Evolutionary conservation across 2,888 invertebrate species (phyloP).

Genomic region (Phaonia tiefii): DNA sequence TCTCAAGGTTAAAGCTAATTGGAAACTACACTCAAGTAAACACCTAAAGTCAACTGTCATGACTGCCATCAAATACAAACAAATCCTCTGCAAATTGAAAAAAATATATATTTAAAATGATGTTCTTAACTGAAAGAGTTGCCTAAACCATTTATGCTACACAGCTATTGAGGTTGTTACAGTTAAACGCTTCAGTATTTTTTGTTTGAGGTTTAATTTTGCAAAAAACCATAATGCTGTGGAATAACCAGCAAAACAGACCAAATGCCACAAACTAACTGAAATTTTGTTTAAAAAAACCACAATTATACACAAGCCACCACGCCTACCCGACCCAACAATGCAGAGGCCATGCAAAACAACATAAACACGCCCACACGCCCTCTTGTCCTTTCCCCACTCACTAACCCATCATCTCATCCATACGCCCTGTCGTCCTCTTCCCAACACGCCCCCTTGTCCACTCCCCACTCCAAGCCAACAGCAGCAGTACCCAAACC

Average conservation of each 20-base stretch:
- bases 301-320: slow-evolving; percentile 40
- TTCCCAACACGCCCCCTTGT: neutral
- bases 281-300: slow-evolving; percentile 55
- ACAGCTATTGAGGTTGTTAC: slow-evolving; percentile 10
- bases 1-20: too few relatives aligned
- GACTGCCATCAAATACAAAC: too few relatives aligned
- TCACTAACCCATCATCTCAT: too few relatives aligned
- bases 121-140: neutral
- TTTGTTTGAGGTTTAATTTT: slow-evolving; percentile 33
- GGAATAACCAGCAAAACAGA: slow-evolving; percentile 41
- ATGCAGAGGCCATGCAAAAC: too few relatives aligned
- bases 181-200: slow-evolving; percentile 4
- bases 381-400: too few relatives aligned
- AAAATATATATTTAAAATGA: neutral
- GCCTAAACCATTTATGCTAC: slow-evolving; percentile 14
- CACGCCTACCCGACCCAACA: neutral
- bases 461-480: too few relatives aligned
- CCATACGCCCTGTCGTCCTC: too few relatives aligned
- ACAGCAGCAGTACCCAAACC: neutral
- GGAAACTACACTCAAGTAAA: too few relatives aligned
- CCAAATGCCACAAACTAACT: slow-evolving; percentile 51
- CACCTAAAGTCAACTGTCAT: too few relatives aligned
- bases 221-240: slow-evolving; percentile 50
- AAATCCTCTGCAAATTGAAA: neutral
- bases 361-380: too few relatives aligned